These are phyloP conservation scores for Liolophura sinensis DNA, from an alignment of 1,140 invertebrate genomes.

Conservation along the genomic window DNA sequence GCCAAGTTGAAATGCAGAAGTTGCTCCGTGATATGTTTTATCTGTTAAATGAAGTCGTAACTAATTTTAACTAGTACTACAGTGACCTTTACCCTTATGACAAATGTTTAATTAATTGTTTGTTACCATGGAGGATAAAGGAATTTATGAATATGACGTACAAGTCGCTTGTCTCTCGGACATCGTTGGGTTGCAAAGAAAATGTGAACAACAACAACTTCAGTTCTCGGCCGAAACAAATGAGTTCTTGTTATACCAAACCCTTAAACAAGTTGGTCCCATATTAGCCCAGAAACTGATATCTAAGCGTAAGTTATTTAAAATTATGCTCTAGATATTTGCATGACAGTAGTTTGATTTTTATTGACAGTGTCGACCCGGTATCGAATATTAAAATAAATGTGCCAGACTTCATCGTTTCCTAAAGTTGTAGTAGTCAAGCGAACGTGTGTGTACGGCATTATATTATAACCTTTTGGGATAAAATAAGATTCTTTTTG, in stretches of 20 bases:
- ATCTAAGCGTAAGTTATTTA: conserved; percentile 50
- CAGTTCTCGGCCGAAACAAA: conserved; percentile 47
- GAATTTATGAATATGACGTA: conserved; percentile 23
- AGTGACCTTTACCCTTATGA: not conserved
- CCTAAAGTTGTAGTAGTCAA: too few relatives aligned
- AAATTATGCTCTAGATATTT: too few relatives aligned
- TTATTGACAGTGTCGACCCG: too few relatives aligned
- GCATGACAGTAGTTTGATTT: not conserved
- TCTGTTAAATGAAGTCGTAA: too few relatives aligned
- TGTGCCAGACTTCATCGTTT: too few relatives aligned
- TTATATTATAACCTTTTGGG: too few relatives aligned
- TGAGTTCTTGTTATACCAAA: conserved; percentile 40
- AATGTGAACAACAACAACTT: conserved; percentile 31
- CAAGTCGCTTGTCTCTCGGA: conserved; percentile 40
- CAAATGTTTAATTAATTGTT: not conserved
- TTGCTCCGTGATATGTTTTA: too few relatives aligned
- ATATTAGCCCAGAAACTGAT: conserved; percentile 44
- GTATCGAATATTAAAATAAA: too few relatives aligned
- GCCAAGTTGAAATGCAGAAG: too few relatives aligned
- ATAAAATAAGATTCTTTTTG: too few relatives aligned
- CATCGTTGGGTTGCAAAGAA: conserved; percentile 37
- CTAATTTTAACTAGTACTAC: not conserved
- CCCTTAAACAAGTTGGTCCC: conserved; percentile 43
- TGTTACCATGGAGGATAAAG: not conserved
- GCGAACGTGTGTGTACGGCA: too few relatives aligned